phyloP scores from a whole-genome alignment of 1,140 invertebrate genomes.

The Mycetomoellerius zeteki region DNA sequence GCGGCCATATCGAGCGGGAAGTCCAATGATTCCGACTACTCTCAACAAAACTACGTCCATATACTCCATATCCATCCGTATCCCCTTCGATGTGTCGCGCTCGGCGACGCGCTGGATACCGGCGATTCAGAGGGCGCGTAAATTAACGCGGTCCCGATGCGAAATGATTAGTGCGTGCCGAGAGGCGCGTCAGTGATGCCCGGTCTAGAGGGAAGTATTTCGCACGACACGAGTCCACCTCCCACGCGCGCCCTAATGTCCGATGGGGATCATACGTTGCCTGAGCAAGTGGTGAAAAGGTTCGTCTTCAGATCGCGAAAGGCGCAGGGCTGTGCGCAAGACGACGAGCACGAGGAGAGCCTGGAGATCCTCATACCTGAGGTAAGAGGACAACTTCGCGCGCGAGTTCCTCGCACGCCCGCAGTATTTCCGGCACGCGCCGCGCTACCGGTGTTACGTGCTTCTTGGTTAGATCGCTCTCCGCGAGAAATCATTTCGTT shows the following conservation, averaged over 20 bases:
- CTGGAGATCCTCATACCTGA: constrained; percentile 93
- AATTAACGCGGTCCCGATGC: constrained; percentile 40
- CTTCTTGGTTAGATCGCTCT: constrained; percentile 70
- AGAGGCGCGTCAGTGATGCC: constrained; percentile 78
- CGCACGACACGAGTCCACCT: constrained; percentile 79
- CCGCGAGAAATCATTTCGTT: neutral
- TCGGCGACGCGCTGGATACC: neutral
- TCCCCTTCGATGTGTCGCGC: neutral
- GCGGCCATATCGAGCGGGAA: neutral
- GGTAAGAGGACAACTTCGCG: constrained; percentile 82
- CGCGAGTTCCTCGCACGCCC: neutral
- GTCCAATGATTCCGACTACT: constrained; percentile 43
- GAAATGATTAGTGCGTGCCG: constrained; percentile 34
- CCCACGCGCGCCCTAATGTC: constrained; percentile 88
- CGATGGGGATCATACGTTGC: constrained; percentile 88
- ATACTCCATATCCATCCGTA: constrained; percentile 10
- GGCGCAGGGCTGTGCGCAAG: constrained; percentile 86
- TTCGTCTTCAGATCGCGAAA: constrained; percentile 92
- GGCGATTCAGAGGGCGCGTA: neutral
- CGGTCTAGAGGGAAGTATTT: constrained; percentile 82
- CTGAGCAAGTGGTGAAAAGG: constrained; percentile 93
- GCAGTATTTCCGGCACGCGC: constrained; percentile 11
- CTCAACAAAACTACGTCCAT: constrained; percentile 66
- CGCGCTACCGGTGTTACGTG: constrained; percentile 76
- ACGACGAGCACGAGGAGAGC: constrained; percentile 90